These are phyloP conservation scores for Rhynchomys soricoides DNA, from an alignment of 2,113 vertebrate genomes.

Conservation along the genomic window DNA sequence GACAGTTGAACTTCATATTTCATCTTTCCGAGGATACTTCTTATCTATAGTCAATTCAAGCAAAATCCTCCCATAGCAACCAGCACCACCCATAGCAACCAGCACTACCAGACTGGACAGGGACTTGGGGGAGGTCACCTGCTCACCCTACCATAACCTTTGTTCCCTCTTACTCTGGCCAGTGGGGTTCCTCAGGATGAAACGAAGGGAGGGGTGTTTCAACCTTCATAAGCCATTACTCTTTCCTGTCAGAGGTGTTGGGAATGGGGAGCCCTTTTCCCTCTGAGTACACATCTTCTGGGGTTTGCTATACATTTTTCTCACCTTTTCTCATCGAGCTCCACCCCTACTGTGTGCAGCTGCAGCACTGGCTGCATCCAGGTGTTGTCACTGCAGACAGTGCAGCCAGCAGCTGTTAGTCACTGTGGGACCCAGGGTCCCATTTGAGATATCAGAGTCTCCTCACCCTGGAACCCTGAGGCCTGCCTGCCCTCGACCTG, in stretches of 20 bases:
- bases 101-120: neutral
- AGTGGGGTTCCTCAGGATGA: neutral
- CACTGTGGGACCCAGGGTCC: neutral
- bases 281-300: neutral
- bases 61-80: neutral
- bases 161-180: neutral
- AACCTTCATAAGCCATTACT: neutral
- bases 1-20: neutral
- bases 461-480: too few relatives aligned
- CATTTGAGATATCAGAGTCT: neutral
- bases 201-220: neutral
- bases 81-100: accelerated
- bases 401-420: neutral
- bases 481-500: neutral
- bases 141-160: neutral
- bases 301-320: neutral
- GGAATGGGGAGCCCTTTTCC: neutral
- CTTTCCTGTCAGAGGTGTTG: neutral
- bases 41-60: neutral
- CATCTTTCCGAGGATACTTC: neutral
- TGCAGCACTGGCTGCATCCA: accelerated
- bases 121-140: accelerated
- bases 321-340: neutral
- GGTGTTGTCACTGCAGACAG: neutral
- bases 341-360: accelerated